Base-by-base conservation (phyloP, 2,113 vertebrate species). In the Alligator sinensis region DNA sequence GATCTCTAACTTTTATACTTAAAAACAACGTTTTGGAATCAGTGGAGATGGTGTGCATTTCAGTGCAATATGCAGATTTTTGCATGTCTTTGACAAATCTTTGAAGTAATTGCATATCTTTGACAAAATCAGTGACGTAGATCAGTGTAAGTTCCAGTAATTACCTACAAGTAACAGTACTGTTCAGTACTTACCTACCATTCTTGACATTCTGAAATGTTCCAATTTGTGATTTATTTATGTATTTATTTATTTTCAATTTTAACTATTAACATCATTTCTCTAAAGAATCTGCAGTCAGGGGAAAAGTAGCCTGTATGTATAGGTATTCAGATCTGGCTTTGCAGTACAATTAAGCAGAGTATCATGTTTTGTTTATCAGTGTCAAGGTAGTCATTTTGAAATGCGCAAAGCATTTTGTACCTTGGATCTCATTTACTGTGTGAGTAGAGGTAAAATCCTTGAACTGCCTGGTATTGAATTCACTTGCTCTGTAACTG, bases 121-220 rank as follows among this genome's bases (percentile, higher is more conserved):
- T n/a, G 64, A 12, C 6, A 15, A 34, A 82, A 77, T n/a, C 28
- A 68, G n/a, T 7, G 64, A 27, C 10, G 30, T 30, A 70, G n/a
- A 19, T 34, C 30, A 38, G 19, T 47, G 8, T 72, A 21, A 47
- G 22, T 74, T 74, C 34, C 70, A 74, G 24, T 74, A 74, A 11
- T 24, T 74, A 47, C 47, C 30, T 74, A 13, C 68, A 72, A 72
- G 68, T 38, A 47, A n/a, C 38, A 47, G 38, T 47, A 47, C 38
- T 47, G 38, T 47, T 47, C 47, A 47, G 74, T 15, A n/a, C 3
- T 21, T 28, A 8, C 0, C 1, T 62, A n/a, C 15, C 47, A 5
- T 74, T 82, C 15, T 4, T 60, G 11, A 84, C 10, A 84, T 85
- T 82, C 25, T 80, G 58, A 34, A 57, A 28, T 61, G 30, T 5